Conservation (phyloP, 1,140 invertebrate genomes). For the Megalopta genalis region DNA sequence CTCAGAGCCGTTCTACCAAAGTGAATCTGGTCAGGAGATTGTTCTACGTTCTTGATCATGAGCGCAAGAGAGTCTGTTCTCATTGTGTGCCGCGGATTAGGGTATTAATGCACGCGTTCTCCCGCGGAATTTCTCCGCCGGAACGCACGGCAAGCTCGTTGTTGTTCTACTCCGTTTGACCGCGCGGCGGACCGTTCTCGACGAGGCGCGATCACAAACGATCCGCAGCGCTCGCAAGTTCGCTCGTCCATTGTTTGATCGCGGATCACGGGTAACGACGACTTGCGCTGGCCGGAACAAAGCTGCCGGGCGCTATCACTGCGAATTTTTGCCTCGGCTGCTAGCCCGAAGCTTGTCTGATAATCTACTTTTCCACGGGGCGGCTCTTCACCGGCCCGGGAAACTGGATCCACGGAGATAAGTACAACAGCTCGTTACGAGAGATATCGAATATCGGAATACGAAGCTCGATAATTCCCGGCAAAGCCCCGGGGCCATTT, state of each 20-base stretch:
- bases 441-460: slow-evolving; percentile 27
- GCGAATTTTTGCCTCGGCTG: background rate
- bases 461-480: slow-evolving; percentile 15
- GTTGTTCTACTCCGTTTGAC: background rate
- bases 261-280: background rate
- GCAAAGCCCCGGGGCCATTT: slow-evolving; percentile 8
- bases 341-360: background rate
- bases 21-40: no score
- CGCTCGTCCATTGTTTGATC: no score
- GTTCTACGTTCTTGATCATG: no score
- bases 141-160: no score
- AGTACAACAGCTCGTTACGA: slow-evolving; percentile 34
- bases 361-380: slow-evolving; percentile 10
- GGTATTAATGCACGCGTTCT: no score
- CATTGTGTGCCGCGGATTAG: background rate
- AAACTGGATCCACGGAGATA: slow-evolving; percentile 17
- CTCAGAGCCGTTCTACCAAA: background rate
- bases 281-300: background rate
- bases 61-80: background rate
- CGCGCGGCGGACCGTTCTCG: no score
- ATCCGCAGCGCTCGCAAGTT: no score
- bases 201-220: no score
- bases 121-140: background rate
- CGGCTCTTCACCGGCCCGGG: background rate
- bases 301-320: background rate